Evolutionary conservation across 2,113 vertebrate genomes (phyloP).

Genomic region (Aramus guarauna): DNA sequence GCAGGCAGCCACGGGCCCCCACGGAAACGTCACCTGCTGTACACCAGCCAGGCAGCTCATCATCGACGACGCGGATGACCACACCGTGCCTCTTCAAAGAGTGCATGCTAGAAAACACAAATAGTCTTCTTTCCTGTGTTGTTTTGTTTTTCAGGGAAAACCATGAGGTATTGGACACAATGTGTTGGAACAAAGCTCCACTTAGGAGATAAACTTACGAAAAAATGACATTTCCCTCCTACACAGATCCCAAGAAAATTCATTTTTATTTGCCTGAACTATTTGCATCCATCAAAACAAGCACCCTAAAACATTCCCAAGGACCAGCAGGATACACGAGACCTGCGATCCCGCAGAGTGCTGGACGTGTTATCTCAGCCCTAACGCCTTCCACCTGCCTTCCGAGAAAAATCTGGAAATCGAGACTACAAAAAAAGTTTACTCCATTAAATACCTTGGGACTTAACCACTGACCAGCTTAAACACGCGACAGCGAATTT

Average conservation of each 20-base stretch:
- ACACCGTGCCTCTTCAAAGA: neutral
- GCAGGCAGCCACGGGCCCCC: neutral
- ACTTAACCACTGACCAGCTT: neutral
- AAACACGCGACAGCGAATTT: neutral
- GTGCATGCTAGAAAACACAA: neutral
- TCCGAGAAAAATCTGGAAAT: neutral
- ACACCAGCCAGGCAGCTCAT: neutral
- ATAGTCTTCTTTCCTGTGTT: neutral
- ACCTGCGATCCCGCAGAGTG: rapidly evolving
- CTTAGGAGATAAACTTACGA: neutral
- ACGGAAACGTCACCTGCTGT: neutral
- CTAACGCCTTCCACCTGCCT: neutral
- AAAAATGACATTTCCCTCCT: neutral
- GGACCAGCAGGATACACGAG: neutral
- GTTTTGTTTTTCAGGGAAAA: neutral
- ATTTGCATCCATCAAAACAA: neutral
- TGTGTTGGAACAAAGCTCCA: neutral
- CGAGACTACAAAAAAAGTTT: neutral
- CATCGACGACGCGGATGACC: rapidly evolving
- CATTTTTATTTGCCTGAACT: neutral
- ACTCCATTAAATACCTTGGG: neutral
- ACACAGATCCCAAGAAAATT: neutral
- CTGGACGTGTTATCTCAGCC: neutral
- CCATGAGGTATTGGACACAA: rapidly evolving
- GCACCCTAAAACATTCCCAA: neutral